Base-by-base conservation (phyloP, 2,888 invertebrate species). In the Euproctis similis region DNA sequence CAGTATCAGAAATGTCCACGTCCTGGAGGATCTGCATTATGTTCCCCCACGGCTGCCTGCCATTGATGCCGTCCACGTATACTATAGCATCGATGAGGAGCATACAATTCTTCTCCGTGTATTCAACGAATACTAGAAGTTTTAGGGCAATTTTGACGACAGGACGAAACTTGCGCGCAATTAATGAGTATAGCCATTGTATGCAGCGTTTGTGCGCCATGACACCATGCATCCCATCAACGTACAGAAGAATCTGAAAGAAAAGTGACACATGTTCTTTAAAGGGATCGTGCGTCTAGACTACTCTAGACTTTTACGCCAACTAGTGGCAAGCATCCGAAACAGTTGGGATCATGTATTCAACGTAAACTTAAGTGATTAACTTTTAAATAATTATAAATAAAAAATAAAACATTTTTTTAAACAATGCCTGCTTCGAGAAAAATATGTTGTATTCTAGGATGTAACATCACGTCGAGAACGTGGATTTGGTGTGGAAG, bases 211-310 rank as follows among this genome's bases (percentile, higher is more conserved):
- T 94, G 80, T 99, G 97, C 48, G 92, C 92, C 90, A 98, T 98
- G 18, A 99, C 97, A 3, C 98, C 99, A 73, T 98, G 98, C 99
- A 99, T 99, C 6, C 99, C 99, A 67, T 99, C 99, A 27, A 99
- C 98, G 78, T 99, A 99, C 23, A 99, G 89, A 91, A 99, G 97
- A 63, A 99, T 94, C 89, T 97, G 92, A 19, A 92, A 62, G 12
- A 91, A 21, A n/a, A n/a, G n/a, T n/a, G n/a, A n/a, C n/a, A n/a
- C n/a, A n/a, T n/a, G n/a, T n/a, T n/a, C n/a, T n/a, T n/a, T n/a
- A n/a, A n/a, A n/a, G n/a, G n/a, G n/a, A n/a, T n/a, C n/a, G n/a
- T n/a, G n/a, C n/a, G n/a, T n/a, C n/a, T n/a, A n/a, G n/a, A n/a
- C n/a, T n/a, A n/a, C n/a, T n/a, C n/a, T n/a, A n/a, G n/a, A n/a